Base-by-base conservation (phyloP, 2,797 vertebrate species). In the Bradypodion pumilum region DNA sequence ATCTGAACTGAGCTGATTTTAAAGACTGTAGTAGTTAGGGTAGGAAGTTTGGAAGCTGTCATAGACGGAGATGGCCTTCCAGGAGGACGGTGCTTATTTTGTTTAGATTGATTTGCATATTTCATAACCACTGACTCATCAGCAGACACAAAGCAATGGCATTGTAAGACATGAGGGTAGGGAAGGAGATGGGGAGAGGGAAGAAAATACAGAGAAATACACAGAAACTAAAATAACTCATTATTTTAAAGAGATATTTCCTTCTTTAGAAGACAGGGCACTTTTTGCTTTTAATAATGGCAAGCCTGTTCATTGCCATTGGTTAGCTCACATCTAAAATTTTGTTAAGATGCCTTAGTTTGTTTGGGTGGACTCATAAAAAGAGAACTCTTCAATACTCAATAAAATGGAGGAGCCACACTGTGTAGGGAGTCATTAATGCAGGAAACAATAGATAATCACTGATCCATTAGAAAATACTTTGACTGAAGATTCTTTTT, bases 1-100 rank as follows among this genome's bases (percentile, higher is more conserved):
- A 85, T 91, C 87, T 85, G 83, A 83, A 88, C 86, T 91, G 92
- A 86, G 85, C 87, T 90, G 92, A 88, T 91, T 94, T 92, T 91
- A 88, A 92, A 93, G 92, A 60, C 81, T 74, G 86, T 87, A 85
- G 86, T 76, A 56, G 86, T 87, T 76, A 56, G 86, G 86, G 84
- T 86, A 91, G 85, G 59, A 88, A 86, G 89, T 89, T 90, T 85
- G 86, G 85, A 88, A 86, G 7, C 90, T 91, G 89, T 90, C 91
- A 88, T 88, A 85, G 90, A 92, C 87, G 83, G 82, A 85, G 91
- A 88, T 85, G 78, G 85, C 82, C 16, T 15, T 66, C 85, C 37
- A 0, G 76, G 88, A 80, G 52, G 85, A 89, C 78, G 85, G 81
- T 84, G 62, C 69, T 83, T 49, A 74, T 89, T 92, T 88, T 89